Percentiles rank a stretch among this genome's conserved stretches.
Conservation (phyloP, 1,140 invertebrate genomes). For the Oreohelix idahoensis region DNA sequence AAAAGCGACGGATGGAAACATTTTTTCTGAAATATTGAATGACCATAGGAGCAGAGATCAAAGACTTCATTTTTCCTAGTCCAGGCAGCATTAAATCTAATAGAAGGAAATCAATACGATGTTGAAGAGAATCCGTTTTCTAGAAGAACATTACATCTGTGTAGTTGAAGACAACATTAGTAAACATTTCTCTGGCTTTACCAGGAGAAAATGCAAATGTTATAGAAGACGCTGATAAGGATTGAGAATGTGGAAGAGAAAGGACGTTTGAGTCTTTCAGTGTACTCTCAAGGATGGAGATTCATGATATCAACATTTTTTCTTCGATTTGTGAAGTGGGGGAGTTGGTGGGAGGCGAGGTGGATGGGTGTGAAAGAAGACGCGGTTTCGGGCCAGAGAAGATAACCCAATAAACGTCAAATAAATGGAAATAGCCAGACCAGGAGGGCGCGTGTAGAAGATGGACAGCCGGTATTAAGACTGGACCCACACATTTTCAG, state of each 20-base stretch:
- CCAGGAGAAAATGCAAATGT: background rate
- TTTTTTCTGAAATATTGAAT: background rate
- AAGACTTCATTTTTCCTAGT: background rate
- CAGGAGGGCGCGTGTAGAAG: background rate
- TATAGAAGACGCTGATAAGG: background rate
- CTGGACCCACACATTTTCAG: background rate
- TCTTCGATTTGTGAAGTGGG: no score
- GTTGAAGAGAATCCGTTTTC: background rate
- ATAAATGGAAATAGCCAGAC: background rate
- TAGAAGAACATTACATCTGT: background rate
- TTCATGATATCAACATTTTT: no score
- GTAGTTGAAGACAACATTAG: background rate
- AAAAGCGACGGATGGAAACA: background rate
- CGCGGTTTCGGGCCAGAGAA: background rate
- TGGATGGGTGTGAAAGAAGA: background rate
- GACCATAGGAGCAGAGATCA: background rate
- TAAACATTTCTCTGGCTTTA: background rate
- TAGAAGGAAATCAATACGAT: background rate
- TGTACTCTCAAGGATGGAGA: no score
- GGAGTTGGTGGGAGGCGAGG: background rate
- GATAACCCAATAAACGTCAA: slow-evolving; percentile 16
- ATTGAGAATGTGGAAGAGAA: background rate
- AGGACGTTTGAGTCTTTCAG: background rate
- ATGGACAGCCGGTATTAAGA: background rate
- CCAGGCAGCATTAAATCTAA: background rate